Base-by-base conservation (phyloP, 2,113 vertebrate genomes). In the Gadus macrocephalus region DNA sequence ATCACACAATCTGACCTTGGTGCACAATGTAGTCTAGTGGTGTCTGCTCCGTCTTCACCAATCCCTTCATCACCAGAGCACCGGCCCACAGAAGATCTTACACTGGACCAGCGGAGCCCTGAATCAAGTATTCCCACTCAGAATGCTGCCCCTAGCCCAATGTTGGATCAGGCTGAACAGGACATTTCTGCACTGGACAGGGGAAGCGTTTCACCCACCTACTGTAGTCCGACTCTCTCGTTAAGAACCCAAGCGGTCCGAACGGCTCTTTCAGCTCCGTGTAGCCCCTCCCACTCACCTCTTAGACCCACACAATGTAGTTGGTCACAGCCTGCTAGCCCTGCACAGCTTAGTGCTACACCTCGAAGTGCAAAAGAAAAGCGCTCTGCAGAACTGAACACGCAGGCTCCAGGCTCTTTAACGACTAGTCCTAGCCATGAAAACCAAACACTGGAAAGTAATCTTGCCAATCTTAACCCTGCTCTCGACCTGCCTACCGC, bases 201-300 rank as follows among this genome's bases (percentile, higher is more conserved):
- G 67, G 73, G 77, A 38, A 20, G 28, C 4, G 17, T 58, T 19
- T 72, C 62, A 14, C 31, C 49, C 38, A 64, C 42, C 25, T 69
- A 7, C 75, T 65, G 31, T 67, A 58, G 53, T 53, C 35, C 49
- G 27, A n/a, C 70, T 7, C 15, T 28, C 7, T 60, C 9, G 12
- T 16, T 31, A 68, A 67, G 55, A 64, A 56, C 28, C 65, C 56
- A 62, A 0, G 12, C 49, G 28, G 72, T 68, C 62, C 3, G 2
- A 1, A 71, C 69, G 38, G 25, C 77, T n/a, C 16, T 19, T 56
- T 87, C 84, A 66, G 86, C 83, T 73, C 83, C 88, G 69, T 87
- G 87, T 83, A 88, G 84, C 79, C 84, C 84, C 16, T 77, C 70
- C 31, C 66, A 20, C 0, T 27, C 25, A 66, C 73, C 70, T 11